Evolutionary conservation across 2,113 vertebrate genomes (phyloP).

Genomic region (Mormyrus lacerda): DNA sequence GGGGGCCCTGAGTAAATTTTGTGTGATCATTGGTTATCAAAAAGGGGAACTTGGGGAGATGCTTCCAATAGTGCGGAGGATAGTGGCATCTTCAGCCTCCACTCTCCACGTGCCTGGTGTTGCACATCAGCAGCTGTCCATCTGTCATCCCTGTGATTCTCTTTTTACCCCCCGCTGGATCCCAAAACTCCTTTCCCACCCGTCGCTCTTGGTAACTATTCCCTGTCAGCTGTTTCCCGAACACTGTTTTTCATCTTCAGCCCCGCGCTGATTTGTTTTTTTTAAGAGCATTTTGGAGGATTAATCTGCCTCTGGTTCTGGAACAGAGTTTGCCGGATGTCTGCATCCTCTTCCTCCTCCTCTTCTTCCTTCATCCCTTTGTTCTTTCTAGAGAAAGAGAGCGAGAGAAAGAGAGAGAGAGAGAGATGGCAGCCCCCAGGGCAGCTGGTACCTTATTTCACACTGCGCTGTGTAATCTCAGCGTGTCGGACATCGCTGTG

Average conservation of each 20-base stretch:
- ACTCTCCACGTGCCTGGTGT: background rate
- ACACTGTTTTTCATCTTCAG: background rate
- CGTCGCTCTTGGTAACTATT: background rate
- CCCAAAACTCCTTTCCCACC: background rate
- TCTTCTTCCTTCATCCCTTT: background rate
- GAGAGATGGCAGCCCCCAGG: background rate
- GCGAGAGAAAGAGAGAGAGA: background rate
- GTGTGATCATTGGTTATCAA: background rate
- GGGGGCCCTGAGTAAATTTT: background rate
- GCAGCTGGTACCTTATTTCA: conserved; percentile 34
- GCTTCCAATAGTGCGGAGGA: background rate
- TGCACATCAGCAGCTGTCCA: background rate
- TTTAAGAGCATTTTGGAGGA: conserved; percentile 64
- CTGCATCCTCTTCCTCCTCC: conserved; percentile 14
- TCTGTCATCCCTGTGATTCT: background rate
- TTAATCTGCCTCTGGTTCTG: conserved; percentile 57
- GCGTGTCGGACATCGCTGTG: conserved; percentile 45
- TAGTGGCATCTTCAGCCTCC: background rate
- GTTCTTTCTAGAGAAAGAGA: background rate
- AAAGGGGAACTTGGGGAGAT: background rate
- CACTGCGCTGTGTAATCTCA: conserved; percentile 37
- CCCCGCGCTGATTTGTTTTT: conserved; percentile 49
- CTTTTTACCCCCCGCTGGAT: background rate
- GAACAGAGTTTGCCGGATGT: conserved; percentile 47
- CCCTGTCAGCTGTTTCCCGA: background rate